Conservation (phyloP, 2,888 invertebrate genomes). For the Polyommatus iphigenia region DNA sequence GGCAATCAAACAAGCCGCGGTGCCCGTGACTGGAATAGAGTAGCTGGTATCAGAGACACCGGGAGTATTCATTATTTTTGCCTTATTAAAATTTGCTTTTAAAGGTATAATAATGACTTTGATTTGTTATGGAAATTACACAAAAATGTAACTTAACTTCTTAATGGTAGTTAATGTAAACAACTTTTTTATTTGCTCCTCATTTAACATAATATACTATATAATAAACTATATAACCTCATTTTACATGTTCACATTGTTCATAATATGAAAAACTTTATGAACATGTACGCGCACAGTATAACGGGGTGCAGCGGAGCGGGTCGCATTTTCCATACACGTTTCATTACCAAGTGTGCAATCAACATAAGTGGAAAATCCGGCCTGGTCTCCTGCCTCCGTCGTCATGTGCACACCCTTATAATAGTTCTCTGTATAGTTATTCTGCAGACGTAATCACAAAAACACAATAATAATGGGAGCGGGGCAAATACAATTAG, state of each 20-base stretch:
- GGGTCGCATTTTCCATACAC: background rate
- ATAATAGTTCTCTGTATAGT: background rate
- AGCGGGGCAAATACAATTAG: constrained; percentile 77
- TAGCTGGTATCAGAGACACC: background rate
- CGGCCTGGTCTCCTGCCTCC: background rate
- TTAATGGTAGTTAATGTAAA: no score
- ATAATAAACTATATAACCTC: no score
- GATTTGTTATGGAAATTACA: no score
- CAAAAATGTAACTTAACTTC: no score
- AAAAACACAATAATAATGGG: constrained; percentile 70
- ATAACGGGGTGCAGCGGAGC: background rate
- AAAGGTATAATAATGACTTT: background rate
- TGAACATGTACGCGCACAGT: no score
- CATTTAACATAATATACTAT: no score
- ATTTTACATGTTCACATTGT: no score
- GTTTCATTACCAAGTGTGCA: background rate
- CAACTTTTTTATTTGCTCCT: no score
- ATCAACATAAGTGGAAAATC: background rate
- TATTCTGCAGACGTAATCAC: constrained; percentile 52
- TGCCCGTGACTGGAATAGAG: constrained; percentile 41
- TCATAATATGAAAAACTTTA: no score
- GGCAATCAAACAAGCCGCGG: constrained; percentile 66
- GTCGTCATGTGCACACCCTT: background rate
- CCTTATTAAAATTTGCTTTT: background rate
- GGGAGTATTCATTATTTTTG: background rate